Evolutionary conservation across 2,888 invertebrate genomes (phyloP).

Genomic region (Synanthedon tipuliformis): DNA sequence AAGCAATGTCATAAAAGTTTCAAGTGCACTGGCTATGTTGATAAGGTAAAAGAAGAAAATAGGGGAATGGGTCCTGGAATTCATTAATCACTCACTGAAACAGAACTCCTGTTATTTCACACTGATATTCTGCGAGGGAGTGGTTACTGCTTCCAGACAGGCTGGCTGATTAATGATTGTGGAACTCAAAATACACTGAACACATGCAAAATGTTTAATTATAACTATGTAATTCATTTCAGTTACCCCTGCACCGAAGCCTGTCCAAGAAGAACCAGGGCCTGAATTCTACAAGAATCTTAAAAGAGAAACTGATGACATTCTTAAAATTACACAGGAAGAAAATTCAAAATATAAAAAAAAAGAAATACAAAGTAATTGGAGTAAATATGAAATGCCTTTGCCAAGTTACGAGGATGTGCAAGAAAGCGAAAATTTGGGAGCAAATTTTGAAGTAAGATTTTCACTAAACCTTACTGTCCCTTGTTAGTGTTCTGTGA

Average conservation of each 20-base stretch:
- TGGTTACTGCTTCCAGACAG: no score
- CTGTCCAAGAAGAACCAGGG: conserved; percentile 38
- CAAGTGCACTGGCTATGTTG: no score
- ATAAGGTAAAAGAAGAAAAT: no score
- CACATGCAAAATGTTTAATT: conserved; percentile 3
- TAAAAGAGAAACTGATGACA: conserved; percentile 57
- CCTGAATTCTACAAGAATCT: conserved; percentile 52
- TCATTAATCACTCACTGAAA: no score
- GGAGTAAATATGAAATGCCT: conserved; percentile 63
- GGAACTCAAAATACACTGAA: conserved; percentile 3
- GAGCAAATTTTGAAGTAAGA: conserved; percentile 61
- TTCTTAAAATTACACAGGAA: conserved; percentile 57
- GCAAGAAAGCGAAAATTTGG: conserved; percentile 50
- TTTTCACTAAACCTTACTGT: neutral
- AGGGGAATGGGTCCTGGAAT: no score
- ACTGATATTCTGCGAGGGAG: no score
- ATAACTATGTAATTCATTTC: neutral
- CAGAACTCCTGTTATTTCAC: no score
- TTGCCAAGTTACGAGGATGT: conserved; percentile 57
- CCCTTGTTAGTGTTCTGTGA: no score
- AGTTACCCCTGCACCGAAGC: conserved; percentile 36
- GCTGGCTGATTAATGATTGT: no score
- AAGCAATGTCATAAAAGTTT: no score
- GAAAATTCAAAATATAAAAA: conserved; percentile 55
- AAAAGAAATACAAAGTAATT: conserved; percentile 62